Evolutionary conservation across 1,140 invertebrate genomes (phyloP), one percentile per base, ranked within the genome.

Genomic region (Parasteatoda tepidariorum): DNA sequence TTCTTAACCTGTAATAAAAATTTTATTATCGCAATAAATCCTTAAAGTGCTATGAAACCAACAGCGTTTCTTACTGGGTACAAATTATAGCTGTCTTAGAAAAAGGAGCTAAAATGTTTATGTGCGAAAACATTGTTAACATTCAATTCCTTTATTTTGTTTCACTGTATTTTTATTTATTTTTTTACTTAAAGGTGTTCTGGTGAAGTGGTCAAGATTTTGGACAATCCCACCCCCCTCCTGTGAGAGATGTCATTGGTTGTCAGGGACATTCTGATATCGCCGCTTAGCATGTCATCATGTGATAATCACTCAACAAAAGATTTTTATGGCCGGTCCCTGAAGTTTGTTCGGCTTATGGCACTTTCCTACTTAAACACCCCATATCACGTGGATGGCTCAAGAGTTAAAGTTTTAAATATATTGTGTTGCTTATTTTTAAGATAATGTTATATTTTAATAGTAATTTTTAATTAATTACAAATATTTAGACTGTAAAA

Each of bases 41-140:
- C 64, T 82, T 70, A 71, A 82, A 82, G 78, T 71, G 78, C 78
- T 70, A 82, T 82, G 78, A 82, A 82, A 82, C 66, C 78, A 82
- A 82, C 78, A 62, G 67, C 78, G 55, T 82, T 67, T 48, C 55
- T 62, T 82, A 70, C 78, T 13, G 67, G 67, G 57, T 68, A 82
- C 78, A 82, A 82, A 82, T 82, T 82, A 82, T 82, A 70, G 78
- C 48, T 54, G 64, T 62, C 48, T 57, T 55, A 67, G 55, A 61
- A 55, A 38, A 30, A 30, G 48, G 67, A 78, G 75, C 54, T 68
- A 79, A 79, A 79, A 79, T 79, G 76, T 82, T 82, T 71, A 82
- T 70, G 78, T 82, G 67, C 26, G 55, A 82, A 71, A 64, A 82
- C 78, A 70, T 71, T 82, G 78, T 82, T 82, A 71, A 82, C 78